phyloP scores from a whole-genome alignment of 2,888 invertebrate genomes.

The Adelphocoris suturalis region DNA sequence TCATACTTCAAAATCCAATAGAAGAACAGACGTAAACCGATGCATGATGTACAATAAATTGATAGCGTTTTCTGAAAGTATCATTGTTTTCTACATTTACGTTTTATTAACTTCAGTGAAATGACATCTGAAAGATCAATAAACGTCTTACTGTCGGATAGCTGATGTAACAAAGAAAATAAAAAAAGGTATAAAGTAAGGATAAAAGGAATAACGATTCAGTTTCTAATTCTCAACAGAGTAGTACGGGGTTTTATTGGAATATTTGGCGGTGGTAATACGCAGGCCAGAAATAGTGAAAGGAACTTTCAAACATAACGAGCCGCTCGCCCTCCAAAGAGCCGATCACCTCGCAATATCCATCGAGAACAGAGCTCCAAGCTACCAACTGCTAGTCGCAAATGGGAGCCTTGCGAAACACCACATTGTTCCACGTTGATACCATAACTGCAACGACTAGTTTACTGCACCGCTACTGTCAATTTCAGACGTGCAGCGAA shows the following conservation, averaged over 20 bases:
- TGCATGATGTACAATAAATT: no score
- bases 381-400: slow-evolving; percentile 9
- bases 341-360: not conserved
- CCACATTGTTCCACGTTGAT: not conserved
- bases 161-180: no score
- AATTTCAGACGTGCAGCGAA: not conserved
- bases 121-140: not conserved
- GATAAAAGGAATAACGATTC: not conserved
- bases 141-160: no score
- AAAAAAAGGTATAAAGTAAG: no score
- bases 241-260: not conserved
- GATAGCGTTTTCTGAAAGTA: no score
- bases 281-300: not conserved
- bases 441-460: not conserved
- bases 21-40: no score
- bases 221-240: not conserved
- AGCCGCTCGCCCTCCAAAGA: not conserved
- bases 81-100: no score
- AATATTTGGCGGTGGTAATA: not conserved
- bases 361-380: slow-evolving; percentile 4
- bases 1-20: no score
- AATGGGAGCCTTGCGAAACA: not conserved
- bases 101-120: not conserved
- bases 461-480: not conserved
- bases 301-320: slow-evolving; percentile 12